A percentile compares a stretch with the other conserved stretches of the same genome.
phyloP scores from a whole-genome alignment of 2,888 invertebrate species.

The Drosophila greeni region DNA sequence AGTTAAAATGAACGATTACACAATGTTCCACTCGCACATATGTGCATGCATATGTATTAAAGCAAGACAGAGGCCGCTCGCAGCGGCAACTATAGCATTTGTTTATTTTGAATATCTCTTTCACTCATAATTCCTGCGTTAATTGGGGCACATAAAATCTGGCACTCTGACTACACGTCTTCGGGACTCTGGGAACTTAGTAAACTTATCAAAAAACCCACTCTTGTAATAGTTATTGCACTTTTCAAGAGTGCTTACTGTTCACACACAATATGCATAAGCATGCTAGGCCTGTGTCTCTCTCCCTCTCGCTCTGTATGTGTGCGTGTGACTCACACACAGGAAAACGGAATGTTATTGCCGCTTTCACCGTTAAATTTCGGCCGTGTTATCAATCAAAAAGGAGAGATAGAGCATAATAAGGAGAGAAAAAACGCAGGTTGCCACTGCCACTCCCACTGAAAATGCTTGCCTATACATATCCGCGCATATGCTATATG shows the following conservation, averaged over 20 bases:
- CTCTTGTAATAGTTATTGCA: constrained; percentile 1
- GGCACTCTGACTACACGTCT: not conserved
- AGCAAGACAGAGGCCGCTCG: not conserved
- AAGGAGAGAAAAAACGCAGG: constrained; percentile 2
- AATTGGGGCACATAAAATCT: not conserved
- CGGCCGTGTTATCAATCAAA: constrained; percentile 7
- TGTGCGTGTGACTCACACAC: constrained; percentile 15
- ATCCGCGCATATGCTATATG: constrained; percentile 12
- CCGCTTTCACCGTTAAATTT: constrained; percentile 35
- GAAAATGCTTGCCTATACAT: constrained; percentile 5
- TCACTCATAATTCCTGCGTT: not conserved
- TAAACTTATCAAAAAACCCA: not conserved
- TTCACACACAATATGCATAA: constrained; percentile 11
- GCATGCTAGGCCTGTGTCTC: constrained; percentile 10
- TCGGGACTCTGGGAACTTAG: too few species aligned
- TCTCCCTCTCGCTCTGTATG: not conserved
- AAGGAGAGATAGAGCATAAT: constrained; percentile 7
- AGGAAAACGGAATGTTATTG: constrained; percentile 12
- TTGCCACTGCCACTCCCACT: constrained; percentile 30
- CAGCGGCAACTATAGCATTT: not conserved
- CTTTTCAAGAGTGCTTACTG: not conserved
- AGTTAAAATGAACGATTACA: constrained; percentile 52
- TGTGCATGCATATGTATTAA: not conserved
- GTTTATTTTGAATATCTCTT: constrained; percentile 7
- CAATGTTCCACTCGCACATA: constrained; percentile 41